Evolutionary conservation across 2,113 vertebrate species (phyloP), one percentile per base, ranked within the genome.

Genomic region (Lampris incognitus): DNA sequence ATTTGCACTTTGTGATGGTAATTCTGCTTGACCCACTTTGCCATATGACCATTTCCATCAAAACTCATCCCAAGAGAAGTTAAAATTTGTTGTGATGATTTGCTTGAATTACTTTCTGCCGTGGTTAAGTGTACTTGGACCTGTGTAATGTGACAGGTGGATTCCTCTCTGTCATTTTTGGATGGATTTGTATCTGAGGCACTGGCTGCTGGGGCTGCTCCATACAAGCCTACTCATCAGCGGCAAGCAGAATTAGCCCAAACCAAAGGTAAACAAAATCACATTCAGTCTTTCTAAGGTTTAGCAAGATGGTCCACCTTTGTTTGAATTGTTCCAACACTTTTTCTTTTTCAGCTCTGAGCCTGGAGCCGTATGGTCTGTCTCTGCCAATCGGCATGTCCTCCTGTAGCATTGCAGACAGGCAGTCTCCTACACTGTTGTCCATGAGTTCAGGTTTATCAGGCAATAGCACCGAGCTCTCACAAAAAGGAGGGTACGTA

Each of bases 91-190:
- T 5, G 46, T 36, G 67, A 40, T 11, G 36, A 54, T 54, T 54
- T 54, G 51, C 51, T 13, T 6, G 7, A 46, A 46, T 46, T 46
- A 24, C 24, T 24, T 24, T 24, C 24, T 24, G 44, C 44, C 7
- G 1, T 5, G 44, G 2, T 2, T 1, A 46, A 46, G 1, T 46
- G 4, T 7, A 46, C 44, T 46, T 52, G 37, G 58, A 38, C 55
- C 56, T 40, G 3, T 74, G 39, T 72, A 76, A 71, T 11, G 78
- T 39, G 74, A 4, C 79, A 99, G 98, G 96, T 98, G 40, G 98
- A 99, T 94, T 96, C 96, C 65, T 99, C 98, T 5, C 93, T 99
- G 73, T 98, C 97, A 57, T 99, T 99, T 86, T 89, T 99, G 91
- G 98, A 99, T 91, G 96, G 93, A 24, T 98, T 96, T 90, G 98